Percentiles rank a stretch among this genome's conserved stretches.
Conservation (phyloP, 2,797 vertebrate genomes). For the Siniperca undulata region DNA sequence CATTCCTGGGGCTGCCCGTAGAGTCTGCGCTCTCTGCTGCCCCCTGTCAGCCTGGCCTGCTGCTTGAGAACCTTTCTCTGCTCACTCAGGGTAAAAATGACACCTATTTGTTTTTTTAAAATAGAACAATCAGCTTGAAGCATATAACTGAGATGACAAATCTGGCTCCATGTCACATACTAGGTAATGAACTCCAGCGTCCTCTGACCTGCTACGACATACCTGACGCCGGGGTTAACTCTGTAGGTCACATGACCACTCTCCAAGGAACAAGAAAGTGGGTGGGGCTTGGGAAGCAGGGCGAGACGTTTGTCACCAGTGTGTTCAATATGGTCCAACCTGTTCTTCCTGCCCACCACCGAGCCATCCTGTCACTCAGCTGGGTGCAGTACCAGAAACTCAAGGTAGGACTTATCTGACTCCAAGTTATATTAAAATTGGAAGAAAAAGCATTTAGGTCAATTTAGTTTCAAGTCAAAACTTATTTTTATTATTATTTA, state of each 20-base stretch:
- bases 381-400: constrained; percentile 93
- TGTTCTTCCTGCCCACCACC: constrained; percentile 84
- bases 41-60: constrained; percentile 82
- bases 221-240: constrained; percentile 82
- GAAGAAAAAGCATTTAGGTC: not conserved
- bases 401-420: constrained; percentile 85
- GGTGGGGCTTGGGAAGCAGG: constrained; percentile 88
- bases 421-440: not conserved
- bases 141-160: not conserved
- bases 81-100: constrained; percentile 81
- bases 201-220: constrained; percentile 85
- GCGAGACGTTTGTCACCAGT: constrained; percentile 91
- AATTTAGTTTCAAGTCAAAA: not conserved
- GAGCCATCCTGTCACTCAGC: constrained; percentile 84
- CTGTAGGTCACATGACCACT: constrained; percentile 88
- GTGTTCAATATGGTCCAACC: constrained; percentile 86
- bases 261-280: constrained; percentile 80
- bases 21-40: constrained; percentile 69
- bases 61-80: constrained; percentile 89
- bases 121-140: not conserved
- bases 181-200: constrained; percentile 76
- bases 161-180: not conserved
- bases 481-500: not conserved
- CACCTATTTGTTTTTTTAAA: rapidly evolving
- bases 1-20: constrained; percentile 92